Evolutionary conservation across 2,888 invertebrate genomes (phyloP).

Genomic region (Sipha maydis): DNA sequence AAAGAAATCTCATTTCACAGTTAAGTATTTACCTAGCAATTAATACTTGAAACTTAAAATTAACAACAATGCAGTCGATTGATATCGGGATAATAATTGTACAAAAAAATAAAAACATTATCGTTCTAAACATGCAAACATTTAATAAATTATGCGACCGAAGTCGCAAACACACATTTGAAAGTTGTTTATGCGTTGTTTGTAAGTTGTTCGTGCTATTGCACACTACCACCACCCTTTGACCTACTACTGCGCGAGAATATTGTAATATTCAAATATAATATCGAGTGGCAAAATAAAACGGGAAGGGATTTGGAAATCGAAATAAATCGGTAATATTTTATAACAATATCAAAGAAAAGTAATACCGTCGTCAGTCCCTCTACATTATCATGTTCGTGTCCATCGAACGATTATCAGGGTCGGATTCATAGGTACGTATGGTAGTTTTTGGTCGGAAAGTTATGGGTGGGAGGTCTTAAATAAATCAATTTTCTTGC

Average conservation of each 20-base stretch:
- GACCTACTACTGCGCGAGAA: not conserved
- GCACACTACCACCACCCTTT: not conserved
- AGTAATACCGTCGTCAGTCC: not conserved
- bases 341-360: not conserved
- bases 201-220: too few relatives aligned
- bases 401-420: too few relatives aligned
- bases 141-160: not conserved
- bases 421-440: too few relatives aligned
- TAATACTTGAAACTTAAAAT: too few relatives aligned
- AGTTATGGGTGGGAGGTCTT: too few relatives aligned
- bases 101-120: not conserved
- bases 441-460: too few relatives aligned
- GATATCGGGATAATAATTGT: not conserved
- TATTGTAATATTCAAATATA: not conserved
- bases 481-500: too few relatives aligned
- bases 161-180: not conserved
- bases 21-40: too few relatives aligned
- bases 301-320: too few relatives aligned
- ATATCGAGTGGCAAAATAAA: not conserved
- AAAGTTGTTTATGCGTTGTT: too few relatives aligned
- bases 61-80: not conserved
- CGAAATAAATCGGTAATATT: not conserved
- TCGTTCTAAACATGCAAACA: not conserved
- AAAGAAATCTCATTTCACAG: too few relatives aligned
- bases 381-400: too few relatives aligned